Percentiles rank a stretch among this genome's conserved stretches.
These are phyloP conservation scores for Platyscapa corneri DNA, from an alignment of 1,140 invertebrate species.

Conservation along the genomic window DNA sequence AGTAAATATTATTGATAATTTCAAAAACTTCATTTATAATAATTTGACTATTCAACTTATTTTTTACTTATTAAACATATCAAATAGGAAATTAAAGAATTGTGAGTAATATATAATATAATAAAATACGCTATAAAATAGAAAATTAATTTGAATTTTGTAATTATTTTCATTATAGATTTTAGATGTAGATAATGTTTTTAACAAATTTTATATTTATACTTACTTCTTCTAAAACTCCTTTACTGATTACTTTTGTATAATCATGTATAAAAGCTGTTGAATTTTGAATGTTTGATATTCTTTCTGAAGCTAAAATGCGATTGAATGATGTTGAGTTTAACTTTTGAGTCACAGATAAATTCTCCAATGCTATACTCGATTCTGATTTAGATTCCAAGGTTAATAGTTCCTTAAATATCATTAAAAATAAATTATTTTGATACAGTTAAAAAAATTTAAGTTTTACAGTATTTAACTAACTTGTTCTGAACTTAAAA, in stretches of 20 bases:
- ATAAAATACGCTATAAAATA: constrained; percentile 45
- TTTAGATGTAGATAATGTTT: constrained; percentile 50
- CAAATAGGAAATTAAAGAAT: too few species aligned
- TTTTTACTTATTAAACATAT: constrained; percentile 45
- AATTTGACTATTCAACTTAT: constrained; percentile 4
- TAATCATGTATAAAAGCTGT: constrained; percentile 63
- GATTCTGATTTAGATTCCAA: constrained; percentile 70
- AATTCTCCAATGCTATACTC: constrained; percentile 61
- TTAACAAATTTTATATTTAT: background rate
- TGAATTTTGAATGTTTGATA: constrained; percentile 58
- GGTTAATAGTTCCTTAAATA: constrained; percentile 69
- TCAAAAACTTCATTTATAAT: background rate
- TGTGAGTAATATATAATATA: too few species aligned
- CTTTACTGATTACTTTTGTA: constrained; percentile 59
- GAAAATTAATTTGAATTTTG: constrained; percentile 29
- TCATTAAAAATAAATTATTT: constrained; percentile 22
- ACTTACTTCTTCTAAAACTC: constrained; percentile 67
- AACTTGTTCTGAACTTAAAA: constrained; percentile 77
- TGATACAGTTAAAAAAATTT: background rate
- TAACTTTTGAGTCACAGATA: constrained; percentile 59
- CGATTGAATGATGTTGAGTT: constrained; percentile 66
- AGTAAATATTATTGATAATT: background rate
- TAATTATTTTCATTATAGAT: constrained; percentile 34
- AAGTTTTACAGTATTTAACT: background rate
- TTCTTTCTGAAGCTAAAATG: constrained; percentile 63